Evolutionary conservation across 1,140 invertebrate genomes (phyloP).

Genomic region (Hypsibius dujardini): DNA sequence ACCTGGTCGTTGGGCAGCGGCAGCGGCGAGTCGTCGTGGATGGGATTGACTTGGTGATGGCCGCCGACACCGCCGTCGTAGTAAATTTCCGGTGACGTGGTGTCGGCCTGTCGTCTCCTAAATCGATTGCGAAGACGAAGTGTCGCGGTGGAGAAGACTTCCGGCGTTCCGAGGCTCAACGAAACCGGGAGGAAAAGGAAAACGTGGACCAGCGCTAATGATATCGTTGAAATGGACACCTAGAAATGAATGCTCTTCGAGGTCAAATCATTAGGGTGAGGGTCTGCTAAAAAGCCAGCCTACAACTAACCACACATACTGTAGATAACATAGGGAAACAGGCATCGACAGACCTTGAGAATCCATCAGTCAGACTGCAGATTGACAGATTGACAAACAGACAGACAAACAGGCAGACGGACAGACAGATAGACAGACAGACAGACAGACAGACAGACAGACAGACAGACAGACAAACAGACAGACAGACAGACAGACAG

Average conservation of each 20-base stretch:
- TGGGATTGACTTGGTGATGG: neutral
- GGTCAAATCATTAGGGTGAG: neutral
- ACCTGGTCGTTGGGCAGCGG: slow-evolving; percentile 11
- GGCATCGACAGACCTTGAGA: too few relatives aligned
- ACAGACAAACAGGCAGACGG: too few relatives aligned
- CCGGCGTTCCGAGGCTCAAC: neutral
- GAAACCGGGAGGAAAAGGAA: slow-evolving; percentile 11
- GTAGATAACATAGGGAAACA: too few relatives aligned
- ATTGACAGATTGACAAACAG: too few relatives aligned
- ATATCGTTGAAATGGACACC: neutral
- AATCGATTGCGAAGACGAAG: neutral
- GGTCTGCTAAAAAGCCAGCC: too few relatives aligned
- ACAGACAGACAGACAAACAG: too few relatives aligned
- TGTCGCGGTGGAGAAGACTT: neutral
- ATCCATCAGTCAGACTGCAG: too few relatives aligned
- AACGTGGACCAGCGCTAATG: neutral
- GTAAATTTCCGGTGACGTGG: neutral
- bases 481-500: too few relatives aligned
- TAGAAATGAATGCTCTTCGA: neutral
- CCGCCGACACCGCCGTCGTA: neutral
- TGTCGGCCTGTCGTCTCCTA: neutral
- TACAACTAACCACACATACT: too few relatives aligned
- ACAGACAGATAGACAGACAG: too few relatives aligned
- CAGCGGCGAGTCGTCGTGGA: too few relatives aligned
- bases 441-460: too few relatives aligned